Percentiles rank a stretch among this genome's conserved stretches.
These are phyloP conservation scores for Bombyx mandarina DNA, from an alignment of 1,140 invertebrate species.

Conservation along the genomic window DNA sequence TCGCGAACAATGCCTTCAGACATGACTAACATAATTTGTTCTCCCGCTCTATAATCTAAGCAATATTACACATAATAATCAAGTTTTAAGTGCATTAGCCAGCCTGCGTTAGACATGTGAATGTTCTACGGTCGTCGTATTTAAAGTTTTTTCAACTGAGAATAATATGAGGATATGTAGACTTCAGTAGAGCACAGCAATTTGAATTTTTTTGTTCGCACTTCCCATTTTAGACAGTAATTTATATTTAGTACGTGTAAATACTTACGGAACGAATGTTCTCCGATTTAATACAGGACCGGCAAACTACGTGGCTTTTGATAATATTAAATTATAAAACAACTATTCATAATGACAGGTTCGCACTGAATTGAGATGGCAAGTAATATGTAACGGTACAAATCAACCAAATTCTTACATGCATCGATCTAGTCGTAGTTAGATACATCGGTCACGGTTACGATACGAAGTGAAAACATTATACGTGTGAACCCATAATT, in stretches of 20 bases:
- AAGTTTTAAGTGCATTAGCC: constrained; percentile 33
- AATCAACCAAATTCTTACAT: constrained; percentile 51
- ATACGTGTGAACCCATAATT: constrained; percentile 65
- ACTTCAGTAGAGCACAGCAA: constrained; percentile 7
- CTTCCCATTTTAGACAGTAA: constrained; percentile 10
- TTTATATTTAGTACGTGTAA: constrained; percentile 20
- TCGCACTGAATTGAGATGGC: constrained; percentile 19
- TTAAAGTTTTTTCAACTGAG: constrained; percentile 16
- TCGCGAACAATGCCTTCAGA: constrained; percentile 40
- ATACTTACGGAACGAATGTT: constrained; percentile 16
- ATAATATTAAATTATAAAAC: constrained; percentile 29
- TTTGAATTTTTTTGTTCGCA: constrained; percentile 8
- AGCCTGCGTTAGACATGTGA: constrained; percentile 18
- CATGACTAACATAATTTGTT: constrained; percentile 54
- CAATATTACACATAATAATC: constrained; percentile 42
- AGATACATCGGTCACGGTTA: constrained; percentile 53
- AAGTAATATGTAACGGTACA: constrained; percentile 41
- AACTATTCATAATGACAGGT: constrained; percentile 31
- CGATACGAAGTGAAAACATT: constrained; percentile 58
- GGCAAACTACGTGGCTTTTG: constrained; percentile 23
- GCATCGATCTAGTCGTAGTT: constrained; percentile 52
- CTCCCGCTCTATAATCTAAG: constrained; percentile 46
- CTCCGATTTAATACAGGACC: constrained; percentile 8
- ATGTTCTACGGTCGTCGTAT: constrained; percentile 18
- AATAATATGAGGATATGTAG: constrained; percentile 17